Conservation (phyloP, 2,888 invertebrate species). For the Leptinotarsa tumamoca region DNA sequence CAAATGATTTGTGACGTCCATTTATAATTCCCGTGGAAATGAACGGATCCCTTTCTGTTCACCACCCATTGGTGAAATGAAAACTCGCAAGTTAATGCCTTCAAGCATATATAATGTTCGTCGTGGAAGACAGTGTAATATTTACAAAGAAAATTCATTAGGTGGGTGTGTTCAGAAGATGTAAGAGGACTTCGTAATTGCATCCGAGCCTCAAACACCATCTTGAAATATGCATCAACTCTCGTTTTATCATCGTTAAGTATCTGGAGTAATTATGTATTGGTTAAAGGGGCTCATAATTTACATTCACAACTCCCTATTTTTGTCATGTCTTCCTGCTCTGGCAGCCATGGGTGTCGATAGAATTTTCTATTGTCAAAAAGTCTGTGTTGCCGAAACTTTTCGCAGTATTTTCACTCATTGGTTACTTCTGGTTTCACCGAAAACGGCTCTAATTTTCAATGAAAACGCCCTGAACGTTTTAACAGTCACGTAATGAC, state of each 20-base stretch:
- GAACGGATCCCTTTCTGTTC: background rate
- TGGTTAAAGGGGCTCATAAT: conserved; percentile 2
- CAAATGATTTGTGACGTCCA: no score
- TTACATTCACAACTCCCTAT: background rate
- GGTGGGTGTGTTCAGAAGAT: conserved; percentile 1
- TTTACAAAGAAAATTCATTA: conserved; percentile 17
- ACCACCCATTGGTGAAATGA: background rate
- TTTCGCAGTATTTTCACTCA: no score
- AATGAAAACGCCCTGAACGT: no score
- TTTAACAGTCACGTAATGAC: no score
- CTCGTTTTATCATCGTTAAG: conserved; percentile 6
- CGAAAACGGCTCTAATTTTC: no score
- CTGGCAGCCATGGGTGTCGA: background rate
- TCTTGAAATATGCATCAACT: conserved; percentile 12
- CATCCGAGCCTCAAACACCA: background rate
- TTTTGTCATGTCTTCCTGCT: background rate
- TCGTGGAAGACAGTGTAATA: background rate
- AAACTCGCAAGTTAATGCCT: background rate
- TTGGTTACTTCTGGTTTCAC: no score
- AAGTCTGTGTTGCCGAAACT: no score
- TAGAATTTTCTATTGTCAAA: background rate
- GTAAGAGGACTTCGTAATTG: background rate
- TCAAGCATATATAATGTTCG: background rate
- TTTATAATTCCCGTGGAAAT: no score
- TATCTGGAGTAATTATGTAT: conserved; percentile 13